Evolutionary conservation across 2,113 vertebrate species (phyloP), one percentile per base, ranked within the genome.

Genomic region (Colossoma macropomum): DNA sequence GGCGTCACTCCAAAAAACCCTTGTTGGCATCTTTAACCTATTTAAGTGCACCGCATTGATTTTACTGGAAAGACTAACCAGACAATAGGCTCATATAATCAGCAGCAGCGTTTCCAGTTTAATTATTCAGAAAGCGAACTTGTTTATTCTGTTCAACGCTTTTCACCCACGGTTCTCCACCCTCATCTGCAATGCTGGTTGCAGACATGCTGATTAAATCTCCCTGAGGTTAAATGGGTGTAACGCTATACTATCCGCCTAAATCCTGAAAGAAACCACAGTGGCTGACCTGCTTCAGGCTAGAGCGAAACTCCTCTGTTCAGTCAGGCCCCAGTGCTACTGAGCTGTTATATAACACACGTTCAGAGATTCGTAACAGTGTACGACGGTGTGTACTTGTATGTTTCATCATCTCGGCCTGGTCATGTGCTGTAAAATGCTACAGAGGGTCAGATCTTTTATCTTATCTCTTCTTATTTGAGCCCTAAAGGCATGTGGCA

Each of bases 281-380:
- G 8, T 3, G 28, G 12, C 79, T 79, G 85, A 84, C 86, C 85
- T 74, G 50, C 17, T 88, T 91, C 70, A 30, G 50, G 85, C 60
- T 59, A 4, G 30, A 77, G 56, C 77, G 52, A 75, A 4, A 70
- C 56, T 77, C 25, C 66, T 12, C 23, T 3, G 16, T 48, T 27
- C n/a, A 2, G 23, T 27, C 79, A 72, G 74, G 71, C 74, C 75
- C 72, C 13, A 65, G 68, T 75, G 72, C 75, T 85, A 48, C 85
- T 52, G 34, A 72, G 56, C 65, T 38, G 71, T 91, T 90, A 84
- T 69, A 83, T 75, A 89, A 90, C 9, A 54, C 54, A 62, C 74
- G 65, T 48, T 77, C 75, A 77, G 12, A 59, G 25, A 9, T 12
- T 10, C 34, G 10, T 11, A 27, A 0, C 50, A 12, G n/a, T 12